phyloP scores from a whole-genome alignment of 92 coral and sea anemone genomes.

The Diadumene lineata region DNA sequence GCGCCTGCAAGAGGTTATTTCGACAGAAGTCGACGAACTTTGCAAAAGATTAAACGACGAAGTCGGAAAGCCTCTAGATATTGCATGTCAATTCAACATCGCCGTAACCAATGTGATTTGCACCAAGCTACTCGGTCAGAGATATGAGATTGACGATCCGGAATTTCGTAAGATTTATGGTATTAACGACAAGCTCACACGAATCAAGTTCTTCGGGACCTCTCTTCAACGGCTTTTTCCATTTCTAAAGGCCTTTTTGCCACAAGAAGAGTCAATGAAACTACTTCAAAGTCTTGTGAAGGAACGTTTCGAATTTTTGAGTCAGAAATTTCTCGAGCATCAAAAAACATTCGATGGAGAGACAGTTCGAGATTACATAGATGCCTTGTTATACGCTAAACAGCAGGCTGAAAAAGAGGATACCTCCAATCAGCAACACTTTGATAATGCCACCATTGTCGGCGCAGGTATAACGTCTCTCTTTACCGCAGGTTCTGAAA shows the following conservation, averaged over 20 bases:
- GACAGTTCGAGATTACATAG: constrained; percentile 66
- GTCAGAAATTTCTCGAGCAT: constrained; percentile 45
- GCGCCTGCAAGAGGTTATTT: constrained; percentile 42
- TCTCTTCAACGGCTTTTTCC: constrained; percentile 41
- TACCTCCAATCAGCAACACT: constrained; percentile 14
- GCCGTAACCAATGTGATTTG: constrained; percentile 67
- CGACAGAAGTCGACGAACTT: constrained; percentile 62
- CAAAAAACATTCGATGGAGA: constrained; percentile 42
- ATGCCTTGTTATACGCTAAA: constrained; percentile 58
- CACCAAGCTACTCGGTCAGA: constrained; percentile 57
- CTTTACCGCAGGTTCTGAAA: constrained; percentile 74
- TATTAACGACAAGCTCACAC: constrained; percentile 29
- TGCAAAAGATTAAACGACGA: constrained; percentile 31
- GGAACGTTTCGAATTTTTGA: constrained; percentile 40
- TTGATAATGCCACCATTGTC: constrained; percentile 20
- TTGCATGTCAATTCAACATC: constrained; percentile 33
- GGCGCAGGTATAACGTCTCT: constrained; percentile 36
- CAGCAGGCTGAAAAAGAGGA: constrained; percentile 52
- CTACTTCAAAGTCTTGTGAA: constrained; percentile 18
- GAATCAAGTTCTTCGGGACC: too few relatives aligned
- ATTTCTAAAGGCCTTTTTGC: constrained; percentile 19
- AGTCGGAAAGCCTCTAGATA: constrained; percentile 24
- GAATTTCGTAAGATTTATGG: constrained; percentile 49
- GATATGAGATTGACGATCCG: constrained; percentile 52
- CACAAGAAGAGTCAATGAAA: constrained; percentile 8